A percentile compares a stretch with the other conserved stretches of the same genome.
phyloP scores from a whole-genome alignment of 2,113 vertebrate genomes.

The Cheirogaleus medius region DNA sequence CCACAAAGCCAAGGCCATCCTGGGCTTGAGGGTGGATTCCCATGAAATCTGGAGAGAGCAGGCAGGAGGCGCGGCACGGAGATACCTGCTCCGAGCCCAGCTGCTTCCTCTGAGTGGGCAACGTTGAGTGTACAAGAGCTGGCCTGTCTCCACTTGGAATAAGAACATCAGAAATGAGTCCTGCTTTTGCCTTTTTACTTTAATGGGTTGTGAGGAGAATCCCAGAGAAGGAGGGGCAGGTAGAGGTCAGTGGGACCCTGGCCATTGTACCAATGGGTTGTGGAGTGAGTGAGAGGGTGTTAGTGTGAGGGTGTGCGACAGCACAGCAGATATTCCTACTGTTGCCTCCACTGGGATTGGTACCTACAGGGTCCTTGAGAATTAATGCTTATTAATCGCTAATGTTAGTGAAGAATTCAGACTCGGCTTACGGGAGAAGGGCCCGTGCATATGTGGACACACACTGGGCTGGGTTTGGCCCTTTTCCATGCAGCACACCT shows the following conservation, averaged over 20 bases:
- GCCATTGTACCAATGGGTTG: neutral
- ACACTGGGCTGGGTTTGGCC: too few relatives aligned
- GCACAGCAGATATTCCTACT: neutral
- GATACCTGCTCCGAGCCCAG: rapidly evolving
- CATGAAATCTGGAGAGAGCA: neutral
- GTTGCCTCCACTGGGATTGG: neutral
- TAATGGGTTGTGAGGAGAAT: neutral
- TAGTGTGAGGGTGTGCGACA: too few relatives aligned
- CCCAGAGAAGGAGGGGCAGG: neutral
- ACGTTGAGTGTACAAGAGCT: neutral
- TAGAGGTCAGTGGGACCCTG: neutral
- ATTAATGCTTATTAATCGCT: too few relatives aligned
- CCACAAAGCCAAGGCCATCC: too few relatives aligned
- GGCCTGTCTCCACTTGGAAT: neutral
- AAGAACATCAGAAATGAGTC: neutral
- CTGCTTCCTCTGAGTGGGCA: neutral
- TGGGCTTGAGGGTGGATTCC: neutral
- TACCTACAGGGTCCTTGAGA: rapidly evolving
- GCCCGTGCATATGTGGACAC: too few relatives aligned
- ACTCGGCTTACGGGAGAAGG: neutral
- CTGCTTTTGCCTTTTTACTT: neutral
- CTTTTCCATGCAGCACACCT: neutral
- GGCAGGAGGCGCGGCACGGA: neutral
- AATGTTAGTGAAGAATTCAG: neutral
- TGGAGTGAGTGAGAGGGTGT: neutral